Evolutionary conservation across 1,140 invertebrate species (phyloP).

Genomic region (Caenorhabditis brenneri): DNA sequence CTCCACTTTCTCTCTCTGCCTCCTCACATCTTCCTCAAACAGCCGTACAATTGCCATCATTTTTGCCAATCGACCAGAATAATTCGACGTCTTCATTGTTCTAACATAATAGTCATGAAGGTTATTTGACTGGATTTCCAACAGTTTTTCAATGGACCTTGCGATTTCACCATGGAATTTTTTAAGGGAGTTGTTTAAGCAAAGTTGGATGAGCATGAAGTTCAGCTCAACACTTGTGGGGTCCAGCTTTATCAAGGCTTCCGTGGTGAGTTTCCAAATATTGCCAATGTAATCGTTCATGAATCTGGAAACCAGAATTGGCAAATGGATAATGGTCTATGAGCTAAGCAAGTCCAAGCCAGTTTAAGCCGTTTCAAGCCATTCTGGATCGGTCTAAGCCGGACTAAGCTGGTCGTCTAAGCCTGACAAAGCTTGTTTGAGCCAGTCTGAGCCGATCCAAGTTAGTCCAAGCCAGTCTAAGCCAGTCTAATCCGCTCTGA

Average conservation of each 20-base stretch:
- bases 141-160: neutral
- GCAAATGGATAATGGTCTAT: too few species aligned
- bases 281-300: too few species aligned
- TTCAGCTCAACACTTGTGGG: neutral
- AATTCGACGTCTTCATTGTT: neutral
- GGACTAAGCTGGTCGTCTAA: too few species aligned
- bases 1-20: neutral
- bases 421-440: too few species aligned
- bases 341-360: too few species aligned
- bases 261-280: too few species aligned
- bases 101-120: neutral
- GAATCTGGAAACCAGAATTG: neutral
- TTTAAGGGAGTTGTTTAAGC: neutral
- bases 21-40: neutral
- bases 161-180: neutral
- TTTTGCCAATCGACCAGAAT: neutral
- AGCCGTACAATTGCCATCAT: neutral
- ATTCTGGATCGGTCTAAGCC: too few species aligned
- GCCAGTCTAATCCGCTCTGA: too few species aligned
- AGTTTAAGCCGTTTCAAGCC: too few species aligned
- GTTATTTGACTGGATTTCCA: neutral
- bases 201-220: neutral
- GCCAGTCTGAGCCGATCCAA: too few species aligned
- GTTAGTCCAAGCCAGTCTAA: too few species aligned
- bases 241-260: too few species aligned